Base-by-base conservation (phyloP, 2,113 vertebrate species). In the Genyomyrus donnyi region DNA sequence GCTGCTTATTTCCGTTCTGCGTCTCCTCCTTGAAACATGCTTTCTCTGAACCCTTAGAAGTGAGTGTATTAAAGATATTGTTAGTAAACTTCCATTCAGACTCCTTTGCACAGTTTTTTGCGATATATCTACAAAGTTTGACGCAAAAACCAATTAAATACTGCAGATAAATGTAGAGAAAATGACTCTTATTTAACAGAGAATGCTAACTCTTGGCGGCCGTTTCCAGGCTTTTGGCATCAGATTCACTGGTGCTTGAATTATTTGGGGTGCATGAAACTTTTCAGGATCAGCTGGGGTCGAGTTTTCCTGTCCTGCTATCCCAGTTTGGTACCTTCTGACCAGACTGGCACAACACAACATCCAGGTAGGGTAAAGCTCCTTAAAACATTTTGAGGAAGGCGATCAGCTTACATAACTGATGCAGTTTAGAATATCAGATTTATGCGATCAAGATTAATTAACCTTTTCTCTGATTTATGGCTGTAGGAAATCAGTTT, bases 351-450 rank as follows among this genome's bases (percentile, higher is more conserved):
- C 0, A 80, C 35, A 42, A 42, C 74, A 77, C 35, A 13, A 70
- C 27, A 31, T 31, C 62, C n/a, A 70, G 62, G 62, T 3, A 66
- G 58, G 53, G 19, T 24, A 58, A 58, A 58, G 56, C 21, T 24
- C 5, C n/a, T 66, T 27, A 27, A 66, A 66, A 27, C 62, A n/a
- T n/a, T 66, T n/a, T 10, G 58, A 66, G 70, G 84, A 85, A 2
- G 84, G 84, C 21, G 3, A 46, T 85, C 46, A n/a, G 10, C 21
- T 27, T 48, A 49, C 9, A n/a, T 85, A 85, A 48, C 9, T 85
- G 21, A 85, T 85, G 84, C 84, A 48, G 84, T 86, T 86, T 49
- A 27, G n/a, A 86, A 50, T 86, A 86, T 86, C 83, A 27, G 8
- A n/a, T 46, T 50, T 50, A 50, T n/a, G 21, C 27, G 9, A 85